These are phyloP conservation scores for Peromyscus polionotus DNA, from an alignment of 2,113 vertebrate genomes.

Conservation along the genomic window DNA sequence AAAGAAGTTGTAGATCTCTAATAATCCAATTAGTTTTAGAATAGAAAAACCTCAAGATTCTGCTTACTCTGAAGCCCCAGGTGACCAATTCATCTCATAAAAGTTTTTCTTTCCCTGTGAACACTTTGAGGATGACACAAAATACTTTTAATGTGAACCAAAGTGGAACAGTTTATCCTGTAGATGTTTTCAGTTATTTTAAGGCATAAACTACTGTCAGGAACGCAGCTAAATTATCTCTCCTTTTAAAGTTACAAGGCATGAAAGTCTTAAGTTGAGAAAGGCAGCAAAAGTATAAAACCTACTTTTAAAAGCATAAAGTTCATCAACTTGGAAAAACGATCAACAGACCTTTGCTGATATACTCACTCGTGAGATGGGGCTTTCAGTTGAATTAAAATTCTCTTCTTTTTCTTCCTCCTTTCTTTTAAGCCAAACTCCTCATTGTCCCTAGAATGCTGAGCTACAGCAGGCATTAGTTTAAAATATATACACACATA, in stretches of 20 bases:
- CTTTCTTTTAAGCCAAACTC: background rate
- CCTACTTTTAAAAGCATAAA: conserved; percentile 6
- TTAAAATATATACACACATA: background rate
- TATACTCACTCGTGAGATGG: background rate
- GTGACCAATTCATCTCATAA: background rate
- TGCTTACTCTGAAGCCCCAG: background rate
- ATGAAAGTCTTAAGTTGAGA: background rate
- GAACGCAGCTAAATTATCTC: background rate
- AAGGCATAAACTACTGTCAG: background rate
- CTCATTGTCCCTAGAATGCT: background rate
- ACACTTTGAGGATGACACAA: background rate
- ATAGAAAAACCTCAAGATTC: background rate
- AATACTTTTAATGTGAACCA: background rate
- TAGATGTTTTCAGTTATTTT: background rate
- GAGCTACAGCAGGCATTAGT: background rate
- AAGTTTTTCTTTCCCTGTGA: background rate
- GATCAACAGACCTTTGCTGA: background rate
- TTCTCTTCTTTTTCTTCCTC: background rate
- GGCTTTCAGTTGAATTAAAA: conserved; percentile 24
- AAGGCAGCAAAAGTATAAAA: conserved; percentile 19
- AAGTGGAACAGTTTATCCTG: background rate
- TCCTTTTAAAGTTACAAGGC: background rate
- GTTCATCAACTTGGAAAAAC: background rate
- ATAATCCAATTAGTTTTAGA: background rate
- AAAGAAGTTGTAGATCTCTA: conserved; percentile 22